Evolutionary conservation across 1,140 invertebrate genomes (phyloP), one percentile per base, ranked within the genome.

Genomic region (Drosophila ananassae): DNA sequence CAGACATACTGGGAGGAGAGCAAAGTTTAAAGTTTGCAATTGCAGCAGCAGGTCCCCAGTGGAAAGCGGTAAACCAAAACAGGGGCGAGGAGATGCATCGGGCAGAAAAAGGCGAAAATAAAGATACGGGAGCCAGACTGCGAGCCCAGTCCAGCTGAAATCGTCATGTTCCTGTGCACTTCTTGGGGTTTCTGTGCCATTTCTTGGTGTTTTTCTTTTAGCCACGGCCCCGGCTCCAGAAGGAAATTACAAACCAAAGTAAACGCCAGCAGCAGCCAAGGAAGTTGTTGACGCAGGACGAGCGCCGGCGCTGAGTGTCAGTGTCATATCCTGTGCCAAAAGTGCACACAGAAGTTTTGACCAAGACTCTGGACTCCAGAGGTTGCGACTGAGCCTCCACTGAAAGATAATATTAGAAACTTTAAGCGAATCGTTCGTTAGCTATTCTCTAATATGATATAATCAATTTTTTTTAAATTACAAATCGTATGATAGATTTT

Each of bases 291-390:
- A 84, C 73, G 81, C 81, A 77, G 81, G 77, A 80, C 77, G 73
- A 79, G 73, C 81, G 73, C 62, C 73, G 77, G 73, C 73, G 81
- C 77, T 84, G 82, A 87, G 82, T 87, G 82, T 85, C 82, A 85
- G 82, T 85, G 83, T 87, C 82, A 85, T 85, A 85, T 85, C 82
- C 82, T 85, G 82, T 85, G 83, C 82, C 82, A 87, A 85, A 85
- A 85, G 82, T 87, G 83, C 82, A 87, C 71, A 69, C 77, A 77
- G 71, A 69, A 58, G 57, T 67, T 67, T 24, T 47, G 60, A 25
- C 60, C 60, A 32, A 44, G 58, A 34, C 60, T 46, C 46, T 51
- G 44, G 37, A 73, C 56, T 53, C 50, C 7, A 37, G 51, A 50
- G 55, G 39, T 51, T 22, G 24, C 13, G 17, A 37, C 44, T 39